Percentiles rank a stretch among this genome's conserved stretches.
phyloP scores from a whole-genome alignment of 2,797 vertebrate species.

The Tachyglossus aculeatus region DNA sequence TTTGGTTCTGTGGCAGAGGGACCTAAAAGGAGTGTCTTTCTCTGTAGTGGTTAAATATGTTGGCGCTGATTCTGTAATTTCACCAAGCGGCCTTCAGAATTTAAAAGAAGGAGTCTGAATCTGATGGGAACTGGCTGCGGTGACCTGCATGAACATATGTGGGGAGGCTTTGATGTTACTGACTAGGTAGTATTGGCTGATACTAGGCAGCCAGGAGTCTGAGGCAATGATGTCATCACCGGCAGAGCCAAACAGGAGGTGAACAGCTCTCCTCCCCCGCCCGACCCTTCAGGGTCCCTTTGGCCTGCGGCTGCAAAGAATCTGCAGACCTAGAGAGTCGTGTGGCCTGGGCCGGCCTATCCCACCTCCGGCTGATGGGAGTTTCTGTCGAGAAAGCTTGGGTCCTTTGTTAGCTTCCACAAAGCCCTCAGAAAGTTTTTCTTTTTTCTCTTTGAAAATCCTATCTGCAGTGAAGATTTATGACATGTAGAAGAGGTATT shows the following conservation, averaged over 20 bases:
- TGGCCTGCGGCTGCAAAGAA: conserved; percentile 5
- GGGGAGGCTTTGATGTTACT: conserved; percentile 43
- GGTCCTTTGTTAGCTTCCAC: conserved; percentile 25
- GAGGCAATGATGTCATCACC: conserved; percentile 50
- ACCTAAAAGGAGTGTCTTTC: neutral
- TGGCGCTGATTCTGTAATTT: neutral
- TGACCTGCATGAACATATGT: conserved; percentile 17
- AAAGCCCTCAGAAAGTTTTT: conserved; percentile 29
- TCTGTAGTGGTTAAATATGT: neutral
- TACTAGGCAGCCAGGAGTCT: conserved; percentile 48
- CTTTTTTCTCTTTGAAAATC: conserved; percentile 22
- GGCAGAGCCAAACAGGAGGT: conserved; percentile 41
- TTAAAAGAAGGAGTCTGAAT: conserved; percentile 3
- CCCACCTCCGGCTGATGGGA: conserved; percentile 10
- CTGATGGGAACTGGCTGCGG: conserved; percentile 18
- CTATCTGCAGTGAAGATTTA: conserved; percentile 23
- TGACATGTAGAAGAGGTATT: neutral
- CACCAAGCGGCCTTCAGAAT: neutral
- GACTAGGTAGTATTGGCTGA: conserved; percentile 37
- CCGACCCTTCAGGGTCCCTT: conserved; percentile 4
- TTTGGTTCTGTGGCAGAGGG: too few species aligned
- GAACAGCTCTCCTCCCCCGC: conserved; percentile 17
- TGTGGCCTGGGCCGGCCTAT: conserved; percentile 2
- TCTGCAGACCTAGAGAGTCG: conserved; percentile 36
- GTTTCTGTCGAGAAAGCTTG: conserved; percentile 20